Conservation (phyloP, 2,113 vertebrate species). For the Leucoraja erinaceus region DNA sequence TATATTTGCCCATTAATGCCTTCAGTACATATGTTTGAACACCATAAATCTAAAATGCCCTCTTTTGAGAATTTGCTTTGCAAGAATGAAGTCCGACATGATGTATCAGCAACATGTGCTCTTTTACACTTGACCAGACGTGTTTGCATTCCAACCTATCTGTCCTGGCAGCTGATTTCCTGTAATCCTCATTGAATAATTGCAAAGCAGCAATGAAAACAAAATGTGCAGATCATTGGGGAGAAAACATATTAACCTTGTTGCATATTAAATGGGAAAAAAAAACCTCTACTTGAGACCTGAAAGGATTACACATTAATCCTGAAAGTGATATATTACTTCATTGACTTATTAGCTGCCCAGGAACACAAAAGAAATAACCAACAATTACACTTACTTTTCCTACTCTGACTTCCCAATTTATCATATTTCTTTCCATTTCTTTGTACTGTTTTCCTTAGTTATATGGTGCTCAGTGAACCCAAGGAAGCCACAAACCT, state of each 20-base stretch:
- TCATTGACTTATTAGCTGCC: background rate
- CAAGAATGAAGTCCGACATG: no score
- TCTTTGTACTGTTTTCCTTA: background rate
- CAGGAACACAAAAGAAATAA: background rate
- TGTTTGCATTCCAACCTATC: background rate
- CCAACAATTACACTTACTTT: background rate
- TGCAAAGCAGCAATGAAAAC: background rate
- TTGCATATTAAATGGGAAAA: slow-evolving; percentile 18
- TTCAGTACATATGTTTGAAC: background rate
- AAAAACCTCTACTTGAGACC: background rate
- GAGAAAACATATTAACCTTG: slow-evolving; percentile 34
- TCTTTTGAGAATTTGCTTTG: background rate
- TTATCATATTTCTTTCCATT: background rate
- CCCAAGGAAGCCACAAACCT: background rate
- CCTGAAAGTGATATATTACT: slow-evolving; percentile 33
- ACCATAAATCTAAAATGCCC: background rate
- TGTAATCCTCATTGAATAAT: background rate
- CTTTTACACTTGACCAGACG: slow-evolving; percentile 12
- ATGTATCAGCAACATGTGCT: background rate
- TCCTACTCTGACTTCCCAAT: background rate
- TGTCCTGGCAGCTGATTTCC: slow-evolving; percentile 7
- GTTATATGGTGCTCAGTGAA: background rate
- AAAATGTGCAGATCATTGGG: slow-evolving; percentile 5
- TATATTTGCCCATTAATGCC: background rate
- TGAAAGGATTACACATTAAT: slow-evolving; percentile 31